phyloP scores from a whole-genome alignment of 1,140 invertebrate genomes.

The Camponotus vicinus region DNA sequence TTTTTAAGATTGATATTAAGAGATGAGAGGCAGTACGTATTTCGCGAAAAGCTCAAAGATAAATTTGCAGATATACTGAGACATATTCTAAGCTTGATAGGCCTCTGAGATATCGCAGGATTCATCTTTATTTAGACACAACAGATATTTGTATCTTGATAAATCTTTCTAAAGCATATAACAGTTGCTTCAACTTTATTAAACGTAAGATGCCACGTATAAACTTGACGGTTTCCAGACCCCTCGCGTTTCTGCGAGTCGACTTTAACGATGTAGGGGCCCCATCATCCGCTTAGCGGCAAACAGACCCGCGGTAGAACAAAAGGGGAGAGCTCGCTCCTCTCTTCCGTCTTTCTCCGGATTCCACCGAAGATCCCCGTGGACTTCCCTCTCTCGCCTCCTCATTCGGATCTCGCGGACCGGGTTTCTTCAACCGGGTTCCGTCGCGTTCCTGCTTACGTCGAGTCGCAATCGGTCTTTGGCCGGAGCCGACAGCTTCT shows the following conservation, averaged over 20 bases:
- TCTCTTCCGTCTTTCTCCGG: slow-evolving; percentile 55
- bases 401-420: not conserved
- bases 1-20: not conserved
- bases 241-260: slow-evolving; percentile 11
- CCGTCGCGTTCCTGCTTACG: slow-evolving; percentile 47
- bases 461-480: slow-evolving; percentile 75
- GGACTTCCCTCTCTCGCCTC: slow-evolving; percentile 58
- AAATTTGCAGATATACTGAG: no score
- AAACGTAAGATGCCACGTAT: not conserved
- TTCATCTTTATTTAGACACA: not conserved
- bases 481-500: slow-evolving; percentile 71
- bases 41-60: not conserved
- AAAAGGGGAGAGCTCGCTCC: slow-evolving; percentile 52
- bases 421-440: slow-evolving; percentile 56
- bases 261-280: slow-evolving; percentile 7
- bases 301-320: slow-evolving; percentile 35
- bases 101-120: no score
- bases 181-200: not conserved
- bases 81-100: no score
- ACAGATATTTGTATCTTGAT: not conserved
- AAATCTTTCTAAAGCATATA: not conserved
- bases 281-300: not conserved
- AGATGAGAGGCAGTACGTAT: not conserved
- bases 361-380: slow-evolving; percentile 56
- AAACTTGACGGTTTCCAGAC: not conserved